Evolutionary conservation across 2,797 vertebrate genomes (phyloP).

Genomic region (Clarias platycephalus): DNA sequence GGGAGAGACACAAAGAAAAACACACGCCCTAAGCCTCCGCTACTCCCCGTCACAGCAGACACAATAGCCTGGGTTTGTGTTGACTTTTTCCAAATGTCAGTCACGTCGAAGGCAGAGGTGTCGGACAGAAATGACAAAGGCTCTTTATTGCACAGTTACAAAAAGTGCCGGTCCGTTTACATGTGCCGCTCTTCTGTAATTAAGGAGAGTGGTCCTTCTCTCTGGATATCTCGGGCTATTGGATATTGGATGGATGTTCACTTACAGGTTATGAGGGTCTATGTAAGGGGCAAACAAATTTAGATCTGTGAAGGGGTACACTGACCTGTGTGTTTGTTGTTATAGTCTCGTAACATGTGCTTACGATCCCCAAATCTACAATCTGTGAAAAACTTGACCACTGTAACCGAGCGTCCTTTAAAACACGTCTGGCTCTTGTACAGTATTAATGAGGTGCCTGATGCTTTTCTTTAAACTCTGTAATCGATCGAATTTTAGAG

Average conservation of each 20-base stretch:
- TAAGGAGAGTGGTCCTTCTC: slow-evolving; percentile 37
- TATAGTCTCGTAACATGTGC: neutral
- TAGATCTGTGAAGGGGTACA: neutral
- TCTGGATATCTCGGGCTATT: slow-evolving; percentile 5
- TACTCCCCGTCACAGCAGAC: slow-evolving; percentile 14
- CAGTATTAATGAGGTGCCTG: neutral
- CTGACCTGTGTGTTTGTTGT: neutral
- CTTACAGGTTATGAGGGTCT: slow-evolving; percentile 31
- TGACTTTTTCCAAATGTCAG: slow-evolving; percentile 50
- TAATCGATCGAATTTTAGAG: neutral
- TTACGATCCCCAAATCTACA: neutral
- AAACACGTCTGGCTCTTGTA: neutral
- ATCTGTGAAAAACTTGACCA: neutral
- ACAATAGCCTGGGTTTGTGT: slow-evolving; percentile 54
- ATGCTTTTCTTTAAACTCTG: neutral
- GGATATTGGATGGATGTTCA: slow-evolving; percentile 37
- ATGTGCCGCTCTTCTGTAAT: slow-evolving; percentile 44
- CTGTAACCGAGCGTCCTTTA: neutral
- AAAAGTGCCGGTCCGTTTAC: slow-evolving; percentile 27
- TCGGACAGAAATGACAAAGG: slow-evolving; percentile 51
- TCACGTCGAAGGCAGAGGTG: slow-evolving; percentile 43
- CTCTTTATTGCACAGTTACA: slow-evolving; percentile 29
- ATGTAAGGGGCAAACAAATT: slow-evolving; percentile 37
- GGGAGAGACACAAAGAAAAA: slow-evolving; percentile 40
- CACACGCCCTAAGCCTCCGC: slow-evolving; percentile 37